These are phyloP conservation scores for Lethenteron camtschaticum DNA, from an alignment of 2,113 vertebrate genomes.

Conservation along the genomic window DNA sequence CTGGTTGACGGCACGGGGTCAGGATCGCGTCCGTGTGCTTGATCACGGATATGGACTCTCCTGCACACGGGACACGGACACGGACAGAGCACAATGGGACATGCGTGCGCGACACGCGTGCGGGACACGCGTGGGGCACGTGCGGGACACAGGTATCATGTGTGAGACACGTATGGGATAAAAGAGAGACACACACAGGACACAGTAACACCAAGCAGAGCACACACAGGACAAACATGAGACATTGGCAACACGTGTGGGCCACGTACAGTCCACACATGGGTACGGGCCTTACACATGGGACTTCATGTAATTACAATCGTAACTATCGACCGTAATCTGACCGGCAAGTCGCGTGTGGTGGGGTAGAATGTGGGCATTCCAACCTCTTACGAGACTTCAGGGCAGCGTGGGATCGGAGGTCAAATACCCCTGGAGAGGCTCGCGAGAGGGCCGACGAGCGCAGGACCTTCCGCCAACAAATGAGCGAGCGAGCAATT, in stretches of 20 bases:
- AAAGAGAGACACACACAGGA: background rate
- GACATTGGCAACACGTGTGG: background rate
- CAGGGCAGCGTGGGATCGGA: too few relatives aligned
- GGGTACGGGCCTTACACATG: background rate
- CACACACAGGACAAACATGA: background rate
- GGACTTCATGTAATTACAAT: too few relatives aligned
- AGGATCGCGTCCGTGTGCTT: conserved; percentile 26
- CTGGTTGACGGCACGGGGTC: conserved; percentile 32
- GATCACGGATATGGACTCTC: conserved; percentile 31
- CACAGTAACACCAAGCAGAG: background rate
- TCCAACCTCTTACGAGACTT: too few relatives aligned
- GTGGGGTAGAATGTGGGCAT: too few relatives aligned
- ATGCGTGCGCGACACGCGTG: background rate
- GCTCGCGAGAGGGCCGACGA: too few relatives aligned
- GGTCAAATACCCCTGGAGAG: too few relatives aligned
- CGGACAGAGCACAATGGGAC: background rate
- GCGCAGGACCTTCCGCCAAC: too few relatives aligned
- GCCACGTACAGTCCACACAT: background rate
- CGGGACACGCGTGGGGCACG: background rate
- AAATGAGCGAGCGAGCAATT: too few relatives aligned
- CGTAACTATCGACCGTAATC: too few relatives aligned
- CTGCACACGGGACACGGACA: conserved; percentile 10
- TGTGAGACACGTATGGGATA: background rate
- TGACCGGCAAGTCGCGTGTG: too few relatives aligned
- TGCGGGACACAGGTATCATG: background rate